Conservation (phyloP, 2,888 invertebrate species). For the Drosophila dives region DNA sequence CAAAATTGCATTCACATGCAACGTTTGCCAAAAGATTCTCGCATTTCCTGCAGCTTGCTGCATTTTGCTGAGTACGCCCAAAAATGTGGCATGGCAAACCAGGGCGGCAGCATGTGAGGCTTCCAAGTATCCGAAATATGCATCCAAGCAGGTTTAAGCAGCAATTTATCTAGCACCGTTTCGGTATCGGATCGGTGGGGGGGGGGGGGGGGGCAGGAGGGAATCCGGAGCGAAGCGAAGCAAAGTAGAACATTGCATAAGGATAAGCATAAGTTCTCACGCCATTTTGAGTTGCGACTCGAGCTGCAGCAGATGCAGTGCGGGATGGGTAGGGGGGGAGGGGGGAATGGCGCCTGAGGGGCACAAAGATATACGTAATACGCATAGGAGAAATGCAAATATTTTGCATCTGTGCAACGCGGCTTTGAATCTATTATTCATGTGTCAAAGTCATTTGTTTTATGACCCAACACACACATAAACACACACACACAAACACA, state of each 20-base stretch:
- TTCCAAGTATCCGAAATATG: slow-evolving; percentile 43
- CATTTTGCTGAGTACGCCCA: slow-evolving; percentile 40
- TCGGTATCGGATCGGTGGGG: slow-evolving; percentile 9
- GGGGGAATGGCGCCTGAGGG: not conserved
- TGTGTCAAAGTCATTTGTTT: slow-evolving; percentile 66
- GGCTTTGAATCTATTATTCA: slow-evolving; percentile 75
- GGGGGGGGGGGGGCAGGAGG: not conserved
- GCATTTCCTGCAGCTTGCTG: slow-evolving; percentile 2
- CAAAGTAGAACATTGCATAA: slow-evolving; percentile 48
- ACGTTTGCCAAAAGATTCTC: slow-evolving; percentile 51
- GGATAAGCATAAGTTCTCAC: slow-evolving; percentile 78
- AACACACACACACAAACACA: slow-evolving; percentile 40
- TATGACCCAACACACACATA: slow-evolving; percentile 46
- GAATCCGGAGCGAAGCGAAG: not conserved
- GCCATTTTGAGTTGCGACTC: slow-evolving; percentile 57
- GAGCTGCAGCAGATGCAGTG: slow-evolving; percentile 5
- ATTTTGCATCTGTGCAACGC: slow-evolving; percentile 51
- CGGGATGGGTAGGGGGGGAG: not conserved
- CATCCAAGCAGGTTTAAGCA: slow-evolving; percentile 75
- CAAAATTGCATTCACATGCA: slow-evolving; percentile 62
- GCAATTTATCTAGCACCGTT: slow-evolving; percentile 73
- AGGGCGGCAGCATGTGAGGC: slow-evolving; percentile 30
- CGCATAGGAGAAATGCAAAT: slow-evolving; percentile 25
- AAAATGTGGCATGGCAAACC: slow-evolving; percentile 59
- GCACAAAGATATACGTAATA: slow-evolving; percentile 37